Base-by-base conservation (phyloP, 2,113 vertebrate genomes). In the Abramis brama region DNA sequence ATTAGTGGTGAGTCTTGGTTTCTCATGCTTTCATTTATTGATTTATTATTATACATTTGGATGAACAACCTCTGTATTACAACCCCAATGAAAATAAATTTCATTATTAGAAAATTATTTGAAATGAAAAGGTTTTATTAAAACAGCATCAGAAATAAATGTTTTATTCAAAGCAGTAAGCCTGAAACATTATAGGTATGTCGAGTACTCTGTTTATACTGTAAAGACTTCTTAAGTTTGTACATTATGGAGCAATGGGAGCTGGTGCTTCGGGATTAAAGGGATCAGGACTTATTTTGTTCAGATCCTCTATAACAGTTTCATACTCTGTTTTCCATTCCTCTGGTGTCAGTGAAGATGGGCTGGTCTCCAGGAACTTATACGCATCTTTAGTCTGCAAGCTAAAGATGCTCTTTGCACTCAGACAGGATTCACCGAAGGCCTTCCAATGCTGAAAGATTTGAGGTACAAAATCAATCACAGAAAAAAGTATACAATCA, bases 321-420 rank as follows among this genome's bases (percentile, higher is more conserved):
- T 84, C 52, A 71, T 87, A 87, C 25, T 75, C 9, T 36, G 45
- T 30, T 75, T 73, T n/a, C 86, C 80, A 83, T 25, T 59, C 52
- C 8, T 36, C 25, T 36, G 7, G 10, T 23, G 64, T 8, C 27
- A 71, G n/a, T 13, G 60, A 10, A 15, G 81, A 71, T 5, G 81
- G 74, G 6, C 21, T 57, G 30, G 6, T 43, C 74, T 83, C 86
- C 86, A 87, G 52, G 81, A 87, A 87, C 23, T 45, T 71, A 43
- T 87, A 87, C 25, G 86, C 81, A 33, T 79, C 64, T 30, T 87
- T 87, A 4, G 12, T 25, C 50, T 87, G 62, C 19, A 70, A 5
- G 23, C n/a, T 79, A 52, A 84, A 83, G 33, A 83, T 78, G 3
- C 52, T 6, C 9, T 10, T 70, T 19, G 62, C 71, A 3, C 2